phyloP scores from a whole-genome alignment of 2,113 vertebrate genomes.

The Diglossa brunneiventris region DNA sequence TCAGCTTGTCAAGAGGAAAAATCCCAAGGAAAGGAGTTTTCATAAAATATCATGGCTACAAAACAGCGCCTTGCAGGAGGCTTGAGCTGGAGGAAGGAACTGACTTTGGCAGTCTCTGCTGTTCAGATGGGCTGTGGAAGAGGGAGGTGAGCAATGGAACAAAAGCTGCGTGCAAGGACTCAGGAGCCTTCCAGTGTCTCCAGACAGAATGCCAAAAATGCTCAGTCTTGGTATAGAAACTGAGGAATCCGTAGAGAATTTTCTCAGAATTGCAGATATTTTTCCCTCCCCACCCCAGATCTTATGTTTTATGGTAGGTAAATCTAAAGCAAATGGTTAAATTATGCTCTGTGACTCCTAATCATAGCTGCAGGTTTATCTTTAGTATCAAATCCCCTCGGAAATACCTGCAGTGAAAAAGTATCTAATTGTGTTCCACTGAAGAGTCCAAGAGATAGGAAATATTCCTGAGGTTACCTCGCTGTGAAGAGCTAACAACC shows the following conservation, averaged over 20 bases:
- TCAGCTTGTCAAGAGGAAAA: too few species aligned
- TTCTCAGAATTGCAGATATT: neutral
- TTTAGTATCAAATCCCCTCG: neutral
- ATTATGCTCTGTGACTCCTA: neutral
- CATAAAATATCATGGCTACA: too few species aligned
- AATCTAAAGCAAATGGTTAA: neutral
- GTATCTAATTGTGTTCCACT: neutral
- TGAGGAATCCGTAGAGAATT: neutral
- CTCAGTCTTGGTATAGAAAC: neutral
- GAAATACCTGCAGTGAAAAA: neutral
- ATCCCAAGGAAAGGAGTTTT: too few species aligned
- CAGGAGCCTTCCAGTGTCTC: neutral
- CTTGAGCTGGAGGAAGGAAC: neutral
- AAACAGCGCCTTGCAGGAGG: neutral
- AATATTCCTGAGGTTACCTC: neutral
- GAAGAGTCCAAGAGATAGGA: neutral
- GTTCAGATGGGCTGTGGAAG: neutral
- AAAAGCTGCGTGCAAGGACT: neutral
- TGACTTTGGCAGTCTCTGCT: neutral
- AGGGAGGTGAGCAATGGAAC: neutral
- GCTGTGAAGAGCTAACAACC: neutral
- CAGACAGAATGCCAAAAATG: neutral
- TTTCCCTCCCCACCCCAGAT: accelerated
- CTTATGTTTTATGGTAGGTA: neutral
- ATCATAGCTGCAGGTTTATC: neutral